phyloP scores from a whole-genome alignment of 2,113 vertebrate genomes.

The Prinia subflava region DNA sequence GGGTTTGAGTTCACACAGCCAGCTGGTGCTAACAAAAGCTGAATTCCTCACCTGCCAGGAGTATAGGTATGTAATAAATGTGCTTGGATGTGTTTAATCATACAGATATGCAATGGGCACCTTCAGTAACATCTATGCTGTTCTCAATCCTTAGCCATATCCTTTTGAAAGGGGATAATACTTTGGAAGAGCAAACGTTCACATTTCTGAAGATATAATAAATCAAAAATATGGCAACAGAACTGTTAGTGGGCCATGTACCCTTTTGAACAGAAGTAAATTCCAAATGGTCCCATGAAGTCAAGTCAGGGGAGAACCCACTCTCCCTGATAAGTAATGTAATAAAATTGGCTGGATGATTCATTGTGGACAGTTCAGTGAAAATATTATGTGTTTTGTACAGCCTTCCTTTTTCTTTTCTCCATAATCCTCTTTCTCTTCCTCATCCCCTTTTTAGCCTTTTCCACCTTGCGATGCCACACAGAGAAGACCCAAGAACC shows the following conservation, averaged over 20 bases:
- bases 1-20: not conserved
- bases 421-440: constrained; percentile 29
- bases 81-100: not conserved
- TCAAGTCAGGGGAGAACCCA: not conserved
- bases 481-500: not conserved
- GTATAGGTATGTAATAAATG: not conserved
- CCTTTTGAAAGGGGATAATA: not conserved
- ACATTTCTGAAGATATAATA: not conserved
- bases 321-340: not conserved
- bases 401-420: constrained; percentile 14
- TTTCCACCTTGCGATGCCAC: not conserved
- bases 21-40: not conserved
- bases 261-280: not conserved
- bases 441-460: constrained; percentile 1
- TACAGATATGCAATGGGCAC: not conserved
- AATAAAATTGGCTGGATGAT: not conserved
- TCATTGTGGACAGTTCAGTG: not conserved
- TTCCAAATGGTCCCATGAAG: not conserved
- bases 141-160: not conserved
- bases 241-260: not conserved
- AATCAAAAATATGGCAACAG: not conserved
- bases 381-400: not conserved
- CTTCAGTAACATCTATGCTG: not conserved
- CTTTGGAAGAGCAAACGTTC: not conserved
- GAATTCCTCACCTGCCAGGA: not conserved